A percentile compares a stretch with the other conserved stretches of the same genome.
Evolutionary conservation across 2,113 vertebrate species (phyloP).

Genomic region (Crotalus viridis): DNA sequence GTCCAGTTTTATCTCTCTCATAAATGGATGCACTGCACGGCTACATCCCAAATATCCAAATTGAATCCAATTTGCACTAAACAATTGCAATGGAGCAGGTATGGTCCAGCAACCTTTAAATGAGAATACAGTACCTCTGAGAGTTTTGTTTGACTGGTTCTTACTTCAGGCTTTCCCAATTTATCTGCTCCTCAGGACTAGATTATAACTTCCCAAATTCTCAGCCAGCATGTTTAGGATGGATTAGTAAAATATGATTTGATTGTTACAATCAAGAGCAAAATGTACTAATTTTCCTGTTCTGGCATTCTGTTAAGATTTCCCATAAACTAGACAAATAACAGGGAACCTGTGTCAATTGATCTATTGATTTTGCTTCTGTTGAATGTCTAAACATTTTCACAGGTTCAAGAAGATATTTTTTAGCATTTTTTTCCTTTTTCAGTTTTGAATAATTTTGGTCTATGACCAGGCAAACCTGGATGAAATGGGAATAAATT

Average conservation of each 20-base stretch:
- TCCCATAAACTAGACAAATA: background rate
- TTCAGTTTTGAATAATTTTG: slow-evolving; percentile 2
- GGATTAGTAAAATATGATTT: background rate
- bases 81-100: background rate
- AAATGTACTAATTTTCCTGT: background rate
- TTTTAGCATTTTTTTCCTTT: background rate
- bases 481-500: background rate
- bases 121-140: background rate
- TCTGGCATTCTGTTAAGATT: background rate
- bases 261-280: background rate
- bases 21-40: background rate
- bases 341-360: background rate
- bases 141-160: background rate
- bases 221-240: background rate
- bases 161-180: background rate
- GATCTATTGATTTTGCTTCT: background rate
- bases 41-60: background rate
- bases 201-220: background rate
- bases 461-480: slow-evolving; percentile 30
- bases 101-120: background rate
- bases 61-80: background rate
- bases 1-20: background rate
- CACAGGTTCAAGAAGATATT: background rate
- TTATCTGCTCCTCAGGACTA: background rate
- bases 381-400: background rate